These are phyloP conservation scores for Gallinago paraguaiae DNA, from an alignment of 2,113 vertebrate genomes.

Conservation along the genomic window DNA sequence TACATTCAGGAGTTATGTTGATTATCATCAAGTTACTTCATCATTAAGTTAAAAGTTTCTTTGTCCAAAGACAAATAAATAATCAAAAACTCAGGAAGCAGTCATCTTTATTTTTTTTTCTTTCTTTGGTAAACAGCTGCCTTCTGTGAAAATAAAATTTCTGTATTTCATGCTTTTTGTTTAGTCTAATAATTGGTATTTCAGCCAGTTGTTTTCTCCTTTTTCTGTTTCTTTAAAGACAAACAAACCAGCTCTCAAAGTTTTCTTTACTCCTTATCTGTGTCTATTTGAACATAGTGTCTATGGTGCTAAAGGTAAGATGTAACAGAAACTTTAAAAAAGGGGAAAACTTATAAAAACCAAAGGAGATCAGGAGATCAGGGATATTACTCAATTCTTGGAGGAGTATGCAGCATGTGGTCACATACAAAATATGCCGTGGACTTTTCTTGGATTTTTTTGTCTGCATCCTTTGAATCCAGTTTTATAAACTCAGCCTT, in stretches of 20 bases:
- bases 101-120: not conserved
- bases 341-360: not conserved
- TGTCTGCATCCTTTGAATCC: not conserved
- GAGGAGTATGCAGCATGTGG: not conserved
- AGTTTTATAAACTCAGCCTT: not conserved
- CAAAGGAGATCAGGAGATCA: not conserved
- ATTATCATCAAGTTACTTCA: not conserved
- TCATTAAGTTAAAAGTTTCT: not conserved
- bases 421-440: not conserved
- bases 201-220: constrained; percentile 2
- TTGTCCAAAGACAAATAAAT: not conserved
- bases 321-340: not conserved
- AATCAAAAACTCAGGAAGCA: not conserved
- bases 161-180: not conserved
- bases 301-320: not conserved
- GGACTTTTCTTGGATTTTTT: constrained; percentile 7
- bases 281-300: not conserved
- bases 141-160: not conserved
- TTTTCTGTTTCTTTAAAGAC: not conserved
- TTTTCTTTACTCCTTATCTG: not conserved
- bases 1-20: not conserved
- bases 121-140: not conserved
- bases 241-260: not conserved
- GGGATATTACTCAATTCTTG: constrained; percentile 23
- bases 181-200: constrained; percentile 3